A percentile compares a stretch with the other conserved stretches of the same genome.
phyloP scores from a whole-genome alignment of 2,113 vertebrate genomes.

The Albula glossodonta region DNA sequence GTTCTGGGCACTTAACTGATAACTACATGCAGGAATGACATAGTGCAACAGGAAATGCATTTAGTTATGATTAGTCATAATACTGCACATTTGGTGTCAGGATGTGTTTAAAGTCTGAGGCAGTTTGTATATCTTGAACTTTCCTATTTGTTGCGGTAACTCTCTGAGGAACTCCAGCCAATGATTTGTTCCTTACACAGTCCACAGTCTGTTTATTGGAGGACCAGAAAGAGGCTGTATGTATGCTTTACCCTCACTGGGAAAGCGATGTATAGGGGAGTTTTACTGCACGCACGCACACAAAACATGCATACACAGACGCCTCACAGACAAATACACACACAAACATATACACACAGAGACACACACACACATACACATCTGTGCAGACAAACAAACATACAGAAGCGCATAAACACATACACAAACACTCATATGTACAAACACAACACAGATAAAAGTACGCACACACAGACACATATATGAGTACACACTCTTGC shows the following conservation, averaged over 20 bases:
- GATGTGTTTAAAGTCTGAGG: not conserved
- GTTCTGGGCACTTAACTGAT: not conserved
- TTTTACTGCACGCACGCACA: conserved; percentile 18
- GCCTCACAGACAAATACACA: conserved; percentile 6
- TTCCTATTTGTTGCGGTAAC: not conserved
- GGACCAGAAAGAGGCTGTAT: not conserved
- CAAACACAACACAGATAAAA: not conserved
- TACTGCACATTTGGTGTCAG: not conserved
- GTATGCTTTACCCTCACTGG: not conserved
- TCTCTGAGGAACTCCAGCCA: not conserved
- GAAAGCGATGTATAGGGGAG: not conserved
- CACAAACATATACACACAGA: not conserved
- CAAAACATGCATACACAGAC: conserved; percentile 22
- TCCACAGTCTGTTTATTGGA: too few species aligned
- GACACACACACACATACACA: not conserved
- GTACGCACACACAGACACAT: conserved; percentile 1
- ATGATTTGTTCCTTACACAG: too few species aligned
- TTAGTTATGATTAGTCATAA: not conserved
- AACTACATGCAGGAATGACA: not conserved
- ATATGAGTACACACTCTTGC: not conserved
- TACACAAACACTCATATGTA: not conserved
- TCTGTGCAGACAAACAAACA: not conserved
- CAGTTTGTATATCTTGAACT: not conserved
- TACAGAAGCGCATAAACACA: not conserved
- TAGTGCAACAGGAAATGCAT: not conserved